These are phyloP conservation scores for Agelaius phoeniceus DNA, from an alignment of 2,113 vertebrate species.

Conservation along the genomic window DNA sequence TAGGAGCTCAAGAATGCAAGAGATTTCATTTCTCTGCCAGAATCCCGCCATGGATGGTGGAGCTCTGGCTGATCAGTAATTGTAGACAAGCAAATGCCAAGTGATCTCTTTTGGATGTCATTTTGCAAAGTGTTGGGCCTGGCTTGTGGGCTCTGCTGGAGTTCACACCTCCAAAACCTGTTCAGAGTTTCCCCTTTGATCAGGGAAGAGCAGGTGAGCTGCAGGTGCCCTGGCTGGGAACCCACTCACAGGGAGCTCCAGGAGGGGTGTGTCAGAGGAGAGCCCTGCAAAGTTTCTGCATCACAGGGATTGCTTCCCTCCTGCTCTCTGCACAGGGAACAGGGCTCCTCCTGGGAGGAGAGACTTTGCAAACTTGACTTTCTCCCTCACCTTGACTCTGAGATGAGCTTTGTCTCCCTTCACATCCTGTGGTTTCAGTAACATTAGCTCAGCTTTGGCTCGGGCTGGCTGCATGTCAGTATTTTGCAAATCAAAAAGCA, in stretches of 20 bases:
- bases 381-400: slow-evolving; percentile 46
- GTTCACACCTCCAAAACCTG: not conserved
- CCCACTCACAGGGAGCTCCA: not conserved
- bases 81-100: slow-evolving; percentile 29
- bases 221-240: not conserved
- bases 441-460: slow-evolving; percentile 52
- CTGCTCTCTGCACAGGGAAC: not conserved
- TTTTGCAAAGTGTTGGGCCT: not conserved
- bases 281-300: not conserved
- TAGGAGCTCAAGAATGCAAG: slow-evolving; percentile 15
- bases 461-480: not conserved
- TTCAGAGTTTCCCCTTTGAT: not conserved
- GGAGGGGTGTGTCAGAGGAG: not conserved
- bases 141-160: not conserved
- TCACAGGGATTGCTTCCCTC: not conserved
- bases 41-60: not conserved
- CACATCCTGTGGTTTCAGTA: slow-evolving; percentile 36
- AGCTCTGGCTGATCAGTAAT: not conserved
- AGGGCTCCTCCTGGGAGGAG: not conserved
- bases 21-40: slow-evolving; percentile 34
- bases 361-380: slow-evolving; percentile 24
- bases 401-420: slow-evolving; percentile 47
- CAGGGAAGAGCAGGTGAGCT: not conserved
- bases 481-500: slow-evolving; percentile 42
- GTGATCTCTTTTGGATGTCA: not conserved